Percentiles rank a stretch among this genome's conserved stretches.
These are phyloP conservation scores for Pecten maximus DNA, from an alignment of 2,888 invertebrate genomes.

Conservation along the genomic window DNA sequence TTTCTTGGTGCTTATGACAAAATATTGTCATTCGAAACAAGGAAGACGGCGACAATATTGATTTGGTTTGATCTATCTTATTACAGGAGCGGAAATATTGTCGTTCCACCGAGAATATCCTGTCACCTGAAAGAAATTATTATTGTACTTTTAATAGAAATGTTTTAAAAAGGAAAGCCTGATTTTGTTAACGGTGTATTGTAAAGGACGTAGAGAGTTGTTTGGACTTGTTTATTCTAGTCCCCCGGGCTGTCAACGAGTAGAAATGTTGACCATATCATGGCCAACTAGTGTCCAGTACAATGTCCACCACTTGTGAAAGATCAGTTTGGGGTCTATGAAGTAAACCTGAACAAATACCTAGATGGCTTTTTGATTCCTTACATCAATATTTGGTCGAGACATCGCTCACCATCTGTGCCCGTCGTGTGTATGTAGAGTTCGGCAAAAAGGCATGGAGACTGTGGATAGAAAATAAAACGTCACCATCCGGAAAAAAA, in stretches of 20 bases:
- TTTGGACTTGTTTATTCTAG: conserved; percentile 8
- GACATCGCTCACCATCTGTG: not conserved
- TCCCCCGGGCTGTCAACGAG: not conserved
- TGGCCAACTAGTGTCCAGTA: not conserved
- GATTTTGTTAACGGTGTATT: not conserved
- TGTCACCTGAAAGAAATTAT: conserved; percentile 9
- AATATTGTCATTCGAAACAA: conserved; percentile 11
- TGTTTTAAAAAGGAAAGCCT: not conserved
- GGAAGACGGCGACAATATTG: not conserved
- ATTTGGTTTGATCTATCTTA: not conserved
- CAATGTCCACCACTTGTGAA: not conserved
- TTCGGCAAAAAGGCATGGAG: too few relatives aligned
- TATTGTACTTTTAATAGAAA: conserved; percentile 15
- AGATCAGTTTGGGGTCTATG: not conserved
- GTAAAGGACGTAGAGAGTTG: not conserved
- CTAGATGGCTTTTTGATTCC: not conserved
- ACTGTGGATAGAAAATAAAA: too few relatives aligned
- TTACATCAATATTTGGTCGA: conserved; percentile 9
- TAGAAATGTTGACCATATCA: not conserved
- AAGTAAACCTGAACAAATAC: not conserved
- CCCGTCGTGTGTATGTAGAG: not conserved
- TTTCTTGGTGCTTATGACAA: not conserved
- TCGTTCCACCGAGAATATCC: not conserved
- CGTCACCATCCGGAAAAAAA: too few relatives aligned
- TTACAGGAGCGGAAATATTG: not conserved